Percentiles rank a stretch among this genome's conserved stretches.
Conservation (phyloP, 2,113 vertebrate genomes). For the Parus major region DNA sequence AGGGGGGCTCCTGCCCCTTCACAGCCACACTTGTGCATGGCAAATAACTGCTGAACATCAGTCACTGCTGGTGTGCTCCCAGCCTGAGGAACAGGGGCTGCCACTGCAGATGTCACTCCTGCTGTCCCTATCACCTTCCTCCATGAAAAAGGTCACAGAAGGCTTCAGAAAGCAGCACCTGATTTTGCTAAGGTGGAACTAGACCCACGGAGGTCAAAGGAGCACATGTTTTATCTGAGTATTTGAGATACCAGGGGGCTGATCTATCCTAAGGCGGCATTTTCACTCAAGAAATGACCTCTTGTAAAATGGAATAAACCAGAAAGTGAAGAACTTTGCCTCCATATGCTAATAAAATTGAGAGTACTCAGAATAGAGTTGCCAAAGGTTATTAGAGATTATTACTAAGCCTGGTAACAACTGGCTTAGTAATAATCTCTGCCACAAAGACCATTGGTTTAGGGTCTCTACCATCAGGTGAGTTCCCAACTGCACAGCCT, state of each 20-base stretch:
- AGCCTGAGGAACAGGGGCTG: background rate
- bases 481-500: background rate
- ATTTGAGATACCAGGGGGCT: background rate
- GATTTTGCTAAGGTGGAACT: background rate
- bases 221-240: background rate
- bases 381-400: too few species aligned
- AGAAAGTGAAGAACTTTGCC: background rate
- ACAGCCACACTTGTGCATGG: accelerated
- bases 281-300: background rate
- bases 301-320: background rate
- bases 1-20: background rate
- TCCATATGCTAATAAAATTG: background rate
- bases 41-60: accelerated
- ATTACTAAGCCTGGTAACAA: background rate
- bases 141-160: background rate
- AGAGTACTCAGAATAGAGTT: background rate
- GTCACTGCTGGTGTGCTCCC: background rate
- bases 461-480: background rate
- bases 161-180: background rate
- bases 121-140: background rate
- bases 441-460: background rate
- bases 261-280: background rate
- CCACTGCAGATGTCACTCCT: background rate
- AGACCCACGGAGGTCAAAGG: background rate
- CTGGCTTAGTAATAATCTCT: background rate